Base-by-base conservation (phyloP, 2,888 invertebrate species). In the Zele albiditarsus region DNA sequence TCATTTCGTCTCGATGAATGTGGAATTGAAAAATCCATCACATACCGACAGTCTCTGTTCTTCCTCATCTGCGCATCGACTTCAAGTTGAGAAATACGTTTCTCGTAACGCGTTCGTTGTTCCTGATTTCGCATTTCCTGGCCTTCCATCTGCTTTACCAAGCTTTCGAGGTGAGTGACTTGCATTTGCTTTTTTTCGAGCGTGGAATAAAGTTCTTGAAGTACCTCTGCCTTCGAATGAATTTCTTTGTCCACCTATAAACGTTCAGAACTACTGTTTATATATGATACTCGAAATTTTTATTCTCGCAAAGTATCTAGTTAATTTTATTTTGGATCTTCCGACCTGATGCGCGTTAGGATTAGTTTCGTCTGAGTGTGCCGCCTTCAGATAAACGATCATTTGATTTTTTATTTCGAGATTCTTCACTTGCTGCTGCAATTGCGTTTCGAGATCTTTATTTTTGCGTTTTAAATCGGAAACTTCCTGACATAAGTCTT, bases 371-470 rank as follows among this genome's bases (percentile, higher is more conserved):
- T 82, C 80, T 71, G 73, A 91, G 79, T 91, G 91, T 84, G 92
- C 92, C 73, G 91, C 91, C 84, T 92, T 92, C 77, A 93, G 87
- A 87, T 93, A 90, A 65, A 90, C 91, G 80, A 93, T 91, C 79
- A 93, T 86, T 81, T 92, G 93, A 79, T 93, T 92, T 12, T 92
- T 90, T 82, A 92, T 91, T 90, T 92, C 92, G 80, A 93, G 90
- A 81, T 92, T 91, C 73, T 91, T 91, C 76, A 91, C 91, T 81
- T 93, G 92, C 71, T 92, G 91, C 70, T 92, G 92, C 12, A 93
- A 85, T 76, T 92, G 91, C 72, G 90, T 90, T n/a, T 91, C 88
- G 58, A 92, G 82, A 68, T 91, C 90, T 71, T 91, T 91, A 71
- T 91, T 92, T 33, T 88, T 90, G 67, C 89, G 90, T 2, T 87